Evolutionary conservation across 1,140 invertebrate genomes (phyloP), one percentile per base, ranked within the genome.

Genomic region (Pseudomyrmex sp.): DNA sequence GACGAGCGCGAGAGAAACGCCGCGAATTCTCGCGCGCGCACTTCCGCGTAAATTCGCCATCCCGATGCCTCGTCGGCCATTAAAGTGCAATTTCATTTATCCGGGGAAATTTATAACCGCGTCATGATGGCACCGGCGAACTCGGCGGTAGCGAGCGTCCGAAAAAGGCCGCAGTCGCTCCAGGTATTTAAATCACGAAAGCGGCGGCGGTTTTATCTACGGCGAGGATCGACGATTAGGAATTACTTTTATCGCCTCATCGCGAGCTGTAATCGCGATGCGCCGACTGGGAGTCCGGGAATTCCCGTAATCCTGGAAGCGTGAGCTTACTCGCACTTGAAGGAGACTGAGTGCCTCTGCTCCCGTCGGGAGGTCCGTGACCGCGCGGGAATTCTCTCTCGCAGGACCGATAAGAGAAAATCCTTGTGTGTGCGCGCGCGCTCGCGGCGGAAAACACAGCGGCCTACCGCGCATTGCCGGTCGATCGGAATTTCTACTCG

Each of bases 391-490:
- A 91, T 92, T 91, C 90, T 76, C 84, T 83, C 83, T 20, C 18
- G 23, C 20, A 50, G 69, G 86, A 87, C 85, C 83, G 91, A 88
- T 92, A 92, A 92, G 89, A 89, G 88, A 68, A 85, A 74, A 90
- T 89, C 85, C 84, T 65, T 79, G 86, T 68, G 77, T 79, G 86
- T 68, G 77, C 70, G 35, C 35, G 35, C 35, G 35, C 35, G 18
- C 13, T 63, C 83, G 52, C 83, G 65, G 75, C 20, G 72, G 70
- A 35, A 69, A 85, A 80, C 65, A 56, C 65, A 56, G 85, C 75
- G 59, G 44, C 56, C 26, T 52, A 48, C 20, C 35, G 54, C 23
- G 35, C n/a, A 9, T 9, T 54, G 68, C 68, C 52, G 54, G 44
- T n/a, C 13, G 48, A 68, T 69, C 56, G 69, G 85, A 80, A 86